phyloP scores from a whole-genome alignment of 2,888 invertebrate species.

The Metacarcinus magister region DNA sequence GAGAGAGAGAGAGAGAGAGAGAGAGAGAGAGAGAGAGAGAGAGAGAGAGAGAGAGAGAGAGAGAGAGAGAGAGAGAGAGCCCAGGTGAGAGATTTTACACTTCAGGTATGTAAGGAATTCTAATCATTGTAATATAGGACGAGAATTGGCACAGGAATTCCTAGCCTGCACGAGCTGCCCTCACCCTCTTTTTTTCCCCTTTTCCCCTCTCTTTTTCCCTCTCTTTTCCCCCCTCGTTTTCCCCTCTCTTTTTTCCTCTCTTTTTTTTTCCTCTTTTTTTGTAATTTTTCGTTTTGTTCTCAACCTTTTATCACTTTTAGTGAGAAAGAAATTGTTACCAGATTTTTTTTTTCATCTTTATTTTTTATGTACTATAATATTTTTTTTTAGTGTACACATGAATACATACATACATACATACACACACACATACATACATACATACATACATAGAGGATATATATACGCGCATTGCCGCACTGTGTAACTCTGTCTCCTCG shows the following conservation, averaged over 20 bases:
- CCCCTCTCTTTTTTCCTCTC: neutral
- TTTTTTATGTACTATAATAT: too few relatives aligned
- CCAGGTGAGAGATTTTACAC: neutral
- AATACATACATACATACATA: neutral
- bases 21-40: too few relatives aligned
- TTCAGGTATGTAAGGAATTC: constrained; percentile 13
- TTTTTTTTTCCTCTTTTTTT: neutral
- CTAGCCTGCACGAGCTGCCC: neutral
- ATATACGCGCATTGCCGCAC: too few relatives aligned
- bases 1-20: neutral
- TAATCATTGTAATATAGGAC: constrained; percentile 11
- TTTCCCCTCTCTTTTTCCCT: neutral
- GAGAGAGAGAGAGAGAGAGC: constrained; percentile 53
- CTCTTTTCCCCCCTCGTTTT: neutral
- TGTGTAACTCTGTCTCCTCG: too few relatives aligned
- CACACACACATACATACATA: constrained; percentile 26
- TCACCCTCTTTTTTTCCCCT: neutral
- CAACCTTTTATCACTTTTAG: too few relatives aligned
- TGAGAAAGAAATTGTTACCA: too few relatives aligned
- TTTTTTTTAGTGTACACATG: neutral
- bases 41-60: too few relatives aligned
- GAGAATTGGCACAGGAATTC: constrained; percentile 34
- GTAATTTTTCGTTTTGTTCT: neutral
- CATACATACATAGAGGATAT: neutral
- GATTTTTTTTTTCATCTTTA: too few relatives aligned